Evolutionary conservation across 1,140 invertebrate genomes (phyloP), one percentile per base, ranked within the genome.

Genomic region (Drusus annulatus): DNA sequence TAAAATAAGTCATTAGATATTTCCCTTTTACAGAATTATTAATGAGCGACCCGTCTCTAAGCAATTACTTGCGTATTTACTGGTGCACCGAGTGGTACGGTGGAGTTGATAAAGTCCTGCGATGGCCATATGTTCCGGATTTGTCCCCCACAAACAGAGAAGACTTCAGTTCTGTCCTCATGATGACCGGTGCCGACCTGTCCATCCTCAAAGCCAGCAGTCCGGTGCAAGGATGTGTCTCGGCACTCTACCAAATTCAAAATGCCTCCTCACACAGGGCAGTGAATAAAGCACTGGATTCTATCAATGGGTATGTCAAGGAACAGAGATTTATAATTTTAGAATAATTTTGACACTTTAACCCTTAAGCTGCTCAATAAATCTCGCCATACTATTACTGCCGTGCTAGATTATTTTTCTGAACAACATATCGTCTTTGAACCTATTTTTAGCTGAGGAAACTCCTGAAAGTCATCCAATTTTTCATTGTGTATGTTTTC

Each of bases 181-280:
- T 86, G 78, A 87, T 92, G 16, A 86, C 85, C 52, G 84, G 87
- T 54, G 81, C 82, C 7, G 91, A 92, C 85, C 86, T 93, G 21
- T 76, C 84, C 8, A 76, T 84, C 17, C 81, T 93, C 16, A 88
- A 88, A 83, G 85, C 85, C 0, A 89, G 91, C 4, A 91, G 87
- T 69, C 85, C 91, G 0, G 75, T 88, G 45, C 89, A 89, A 81
- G 89, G 87, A 31, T 88, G 89, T 69, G 86, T 90, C 52, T 88
- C 89, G 76, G 88, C 89, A 69, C 82, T 93, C 13, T 86, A 90
- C 16, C 87, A 87, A n/a, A 87, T 94, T 51, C 91, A 93, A 84
- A 93, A 92, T 86, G 93, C 92, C 13, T 92, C 90, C 0, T 89
- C 90, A 0, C 92, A 93, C 80, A 84, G 86, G 31, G 87, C 89